Evolutionary conservation across 92 coral and sea anemone species (phyloP).

Genomic region (Isaurus tuberculatus): DNA sequence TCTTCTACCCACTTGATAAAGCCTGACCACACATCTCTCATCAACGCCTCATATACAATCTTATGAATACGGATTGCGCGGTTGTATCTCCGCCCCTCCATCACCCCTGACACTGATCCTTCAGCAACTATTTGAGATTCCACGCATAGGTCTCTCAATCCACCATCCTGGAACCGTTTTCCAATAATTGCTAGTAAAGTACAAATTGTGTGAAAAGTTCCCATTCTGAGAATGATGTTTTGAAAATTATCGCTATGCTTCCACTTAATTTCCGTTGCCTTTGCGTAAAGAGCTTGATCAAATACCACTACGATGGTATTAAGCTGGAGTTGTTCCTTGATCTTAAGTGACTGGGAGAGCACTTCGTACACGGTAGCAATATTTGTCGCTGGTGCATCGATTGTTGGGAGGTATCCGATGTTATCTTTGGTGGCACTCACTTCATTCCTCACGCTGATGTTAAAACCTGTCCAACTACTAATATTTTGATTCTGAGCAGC

Average conservation of each 20-base stretch:
- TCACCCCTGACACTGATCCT: conserved; percentile 8
- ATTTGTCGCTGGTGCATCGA: conserved; percentile 53
- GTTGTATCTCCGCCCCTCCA: conserved; percentile 36
- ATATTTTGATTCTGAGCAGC: conserved; percentile 8
- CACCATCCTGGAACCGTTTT: conserved; percentile 57
- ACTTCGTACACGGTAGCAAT: conserved; percentile 52
- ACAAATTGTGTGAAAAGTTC: conserved; percentile 57
- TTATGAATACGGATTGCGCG: conserved; percentile 35
- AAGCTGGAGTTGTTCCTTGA: conserved; percentile 18
- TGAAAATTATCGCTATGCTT: conserved; percentile 5
- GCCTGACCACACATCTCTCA: conserved; percentile 38
- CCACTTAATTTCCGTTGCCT: conserved; percentile 48
- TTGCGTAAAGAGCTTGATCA: conserved; percentile 45
- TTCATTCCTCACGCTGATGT: conserved; percentile 43
- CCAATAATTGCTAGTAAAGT: conserved; percentile 49
- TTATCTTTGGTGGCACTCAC: conserved; percentile 34
- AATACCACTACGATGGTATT: conserved; percentile 30
- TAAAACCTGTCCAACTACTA: conserved; percentile 53
- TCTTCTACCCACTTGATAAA: conserved; percentile 30
- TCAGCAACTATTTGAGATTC: conserved; percentile 44
- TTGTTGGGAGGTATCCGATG: conserved; percentile 54
- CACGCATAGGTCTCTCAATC: conserved; percentile 18
- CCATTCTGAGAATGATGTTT: too few relatives aligned
- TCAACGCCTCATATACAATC: conserved; percentile 37
- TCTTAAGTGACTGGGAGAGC: conserved; percentile 5